Conservation (phyloP, 2,888 invertebrate species). For the Mystacides longicornis region DNA sequence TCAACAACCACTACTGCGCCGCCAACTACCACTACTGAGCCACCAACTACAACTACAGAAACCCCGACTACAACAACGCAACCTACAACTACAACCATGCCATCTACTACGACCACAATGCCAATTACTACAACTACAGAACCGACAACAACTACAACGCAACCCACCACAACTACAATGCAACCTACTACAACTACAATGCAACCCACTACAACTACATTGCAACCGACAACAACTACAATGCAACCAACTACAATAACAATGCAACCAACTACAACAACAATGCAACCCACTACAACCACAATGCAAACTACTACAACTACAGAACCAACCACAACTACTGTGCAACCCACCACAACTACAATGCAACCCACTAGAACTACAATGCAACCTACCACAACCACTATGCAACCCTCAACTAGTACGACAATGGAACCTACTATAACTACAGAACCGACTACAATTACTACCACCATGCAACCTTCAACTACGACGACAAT, state of each 20-base stretch:
- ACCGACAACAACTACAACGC: slow-evolving; percentile 4
- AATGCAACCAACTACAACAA: slow-evolving; percentile 21
- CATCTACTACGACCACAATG: neutral
- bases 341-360: neutral
- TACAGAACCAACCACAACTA: slow-evolving; percentile 17
- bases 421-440: neutral
- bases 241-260: slow-evolving; percentile 14
- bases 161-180: neutral
- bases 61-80: slow-evolving; percentile 23
- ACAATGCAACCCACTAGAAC: neutral
- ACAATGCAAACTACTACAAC: slow-evolving; percentile 23
- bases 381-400: slow-evolving; percentile 3
- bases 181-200: neutral
- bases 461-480: neutral
- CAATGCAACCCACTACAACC: slow-evolving; percentile 28
- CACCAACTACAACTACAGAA: slow-evolving; percentile 26
- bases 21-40: slow-evolving; percentile 24
- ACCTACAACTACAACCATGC: slow-evolving; percentile 13
- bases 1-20: slow-evolving; percentile 25
- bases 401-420: neutral
- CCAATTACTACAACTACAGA: slow-evolving; percentile 10
- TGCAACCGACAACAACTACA: neutral
- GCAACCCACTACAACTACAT: neutral
- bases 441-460: neutral
- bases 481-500: slow-evolving; percentile 17